Base-by-base conservation (phyloP, 2,113 vertebrate genomes). In the Cercocebus atys region DNA sequence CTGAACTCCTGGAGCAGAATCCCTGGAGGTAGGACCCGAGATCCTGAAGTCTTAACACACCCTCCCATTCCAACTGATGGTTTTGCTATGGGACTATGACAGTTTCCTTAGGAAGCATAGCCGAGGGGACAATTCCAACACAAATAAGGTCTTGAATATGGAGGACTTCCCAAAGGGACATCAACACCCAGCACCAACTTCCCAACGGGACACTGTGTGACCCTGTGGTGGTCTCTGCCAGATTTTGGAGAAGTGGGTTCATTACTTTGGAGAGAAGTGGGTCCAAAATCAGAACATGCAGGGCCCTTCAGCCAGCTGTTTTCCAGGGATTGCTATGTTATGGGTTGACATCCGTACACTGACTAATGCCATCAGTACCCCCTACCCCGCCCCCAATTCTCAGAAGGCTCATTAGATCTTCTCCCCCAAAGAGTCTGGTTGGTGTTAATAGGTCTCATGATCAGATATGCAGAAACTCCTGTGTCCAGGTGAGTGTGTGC, bases 401-500 rank as follows among this genome's bases (percentile, higher is more conserved):
- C 32, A 16, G 73, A 8, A 12, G 72, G 23, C 25, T 55, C 16
- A 7, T 43, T 70, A 43, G 27, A 4, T 94, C 50, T 73, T 79
- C 47, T 88, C 22, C 43, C 23, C 25, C 1, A 5, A 50, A 43
- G 38, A 64, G 45, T 20, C 16, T 13, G 7, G 45, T 4, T 45
- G n/a, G 25, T 88, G 83, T 47, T 78, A 3, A 47, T 13, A n/a
- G 68, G 47, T 30, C 73, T 93, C 23, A 0, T 2, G 13, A 14
- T 50, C 8, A 25, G 38, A 13, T 12, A 4, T 0, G 12, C 1
- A 23, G 95, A 30, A 18, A 18, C 66, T 43, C 27, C 45, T 92
- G 13, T 18, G 0, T 43, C 40, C 10, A 6, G 0, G 3, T 35
- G 35, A 4, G 8, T 7, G 59, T 20, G 61, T 59, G 64, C 85